phyloP scores from a whole-genome alignment of 2,113 vertebrate species.

The Chaenocephalus aceratus region DNA sequence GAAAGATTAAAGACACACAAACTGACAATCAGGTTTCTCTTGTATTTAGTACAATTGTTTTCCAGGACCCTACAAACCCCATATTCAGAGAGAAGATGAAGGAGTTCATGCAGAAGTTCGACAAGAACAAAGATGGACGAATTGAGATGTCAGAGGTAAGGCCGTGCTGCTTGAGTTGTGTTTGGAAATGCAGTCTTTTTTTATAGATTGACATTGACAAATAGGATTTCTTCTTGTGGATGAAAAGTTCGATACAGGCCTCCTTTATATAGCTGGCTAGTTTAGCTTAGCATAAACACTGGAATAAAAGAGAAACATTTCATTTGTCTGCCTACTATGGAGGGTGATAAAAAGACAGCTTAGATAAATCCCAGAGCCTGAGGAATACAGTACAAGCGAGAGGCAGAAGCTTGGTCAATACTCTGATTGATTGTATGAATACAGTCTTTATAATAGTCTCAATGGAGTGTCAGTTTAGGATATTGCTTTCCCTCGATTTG shows the following conservation, averaged over 20 bases:
- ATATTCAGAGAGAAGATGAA: constrained; percentile 94
- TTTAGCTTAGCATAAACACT: background rate
- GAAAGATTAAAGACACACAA: background rate
- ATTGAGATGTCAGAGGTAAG: constrained; percentile 98
- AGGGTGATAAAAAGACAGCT: constrained; percentile 13
- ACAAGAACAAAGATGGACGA: constrained; percentile 95
- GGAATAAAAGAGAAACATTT: background rate
- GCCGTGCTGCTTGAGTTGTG: background rate
- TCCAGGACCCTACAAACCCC: constrained; percentile 89
- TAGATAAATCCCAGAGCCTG: constrained; percentile 5
- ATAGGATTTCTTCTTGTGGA: background rate
- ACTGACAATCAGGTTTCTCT: background rate
- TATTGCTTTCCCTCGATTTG: constrained; percentile 28
- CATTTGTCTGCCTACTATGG: background rate
- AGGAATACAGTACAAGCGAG: constrained; percentile 3
- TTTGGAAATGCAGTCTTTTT: background rate
- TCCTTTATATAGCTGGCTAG: background rate
- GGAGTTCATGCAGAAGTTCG: constrained; percentile 98
- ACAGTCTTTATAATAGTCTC: constrained; percentile 37
- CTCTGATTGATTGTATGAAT: constrained; percentile 43
- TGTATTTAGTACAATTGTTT: constrained; percentile 12
- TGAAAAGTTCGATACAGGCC: background rate
- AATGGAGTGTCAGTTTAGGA: constrained; percentile 16
- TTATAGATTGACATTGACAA: background rate
- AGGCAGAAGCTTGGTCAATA: constrained; percentile 37